phyloP scores from a whole-genome alignment of 2,113 vertebrate genomes.

The Vulpes ferrilata region DNA sequence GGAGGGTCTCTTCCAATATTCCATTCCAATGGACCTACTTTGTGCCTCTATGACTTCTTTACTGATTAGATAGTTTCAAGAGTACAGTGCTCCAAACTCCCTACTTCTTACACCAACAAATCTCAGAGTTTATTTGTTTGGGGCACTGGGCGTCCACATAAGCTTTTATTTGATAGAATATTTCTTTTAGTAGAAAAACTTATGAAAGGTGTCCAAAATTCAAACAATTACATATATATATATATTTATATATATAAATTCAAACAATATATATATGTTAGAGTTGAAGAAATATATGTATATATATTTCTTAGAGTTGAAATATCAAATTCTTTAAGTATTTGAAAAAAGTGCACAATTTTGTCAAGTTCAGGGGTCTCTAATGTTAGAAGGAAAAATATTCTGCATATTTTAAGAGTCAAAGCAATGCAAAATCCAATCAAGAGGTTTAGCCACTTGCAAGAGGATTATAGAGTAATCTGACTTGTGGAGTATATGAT shows the following conservation, averaged over 20 bases:
- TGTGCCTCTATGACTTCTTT: neutral
- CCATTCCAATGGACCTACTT: neutral
- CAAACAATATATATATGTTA: neutral
- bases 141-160: neutral
- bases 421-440: slow-evolving; percentile 29
- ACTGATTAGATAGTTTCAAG: neutral
- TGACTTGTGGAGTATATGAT: neutral
- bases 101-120: neutral
- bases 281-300: no score
- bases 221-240: neutral
- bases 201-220: neutral
- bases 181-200: neutral
- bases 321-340: neutral
- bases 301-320: neutral
- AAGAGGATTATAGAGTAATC: neutral
- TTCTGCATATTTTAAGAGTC: neutral
- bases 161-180: neutral
- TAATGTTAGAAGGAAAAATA: slow-evolving; percentile 4
- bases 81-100: neutral
- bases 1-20: neutral
- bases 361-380: neutral
- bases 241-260: neutral
- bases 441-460: neutral
- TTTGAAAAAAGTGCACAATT: neutral
- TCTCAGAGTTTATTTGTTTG: slow-evolving; percentile 5